Evolutionary conservation across 2,888 invertebrate genomes (phyloP).

Genomic region (Buathra laborator): DNA sequence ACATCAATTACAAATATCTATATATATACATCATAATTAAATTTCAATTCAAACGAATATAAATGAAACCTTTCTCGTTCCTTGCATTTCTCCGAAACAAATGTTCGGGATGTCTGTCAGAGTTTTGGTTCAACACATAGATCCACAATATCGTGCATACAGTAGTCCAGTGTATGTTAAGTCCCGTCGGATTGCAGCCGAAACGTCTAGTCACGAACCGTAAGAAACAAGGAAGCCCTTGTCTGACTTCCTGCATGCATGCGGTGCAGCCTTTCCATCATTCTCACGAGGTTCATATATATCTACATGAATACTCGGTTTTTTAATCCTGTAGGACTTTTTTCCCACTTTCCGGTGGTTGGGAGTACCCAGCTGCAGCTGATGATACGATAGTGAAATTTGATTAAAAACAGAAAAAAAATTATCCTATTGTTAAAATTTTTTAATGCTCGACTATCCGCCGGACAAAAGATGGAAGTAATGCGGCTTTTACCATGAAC

Average conservation of each 20-base stretch:
- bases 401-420: slow-evolving; percentile 14
- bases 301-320: slow-evolving; percentile 6
- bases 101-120: slow-evolving; percentile 11
- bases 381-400: slow-evolving; percentile 51
- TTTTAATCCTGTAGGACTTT: slow-evolving; percentile 35
- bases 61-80: background rate
- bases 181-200: slow-evolving; percentile 63
- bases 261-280: slow-evolving; percentile 52
- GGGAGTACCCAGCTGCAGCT: slow-evolving; percentile 42
- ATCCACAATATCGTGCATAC: background rate
- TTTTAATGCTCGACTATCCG: no score
- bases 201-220: slow-evolving; percentile 77
- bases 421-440: no score
- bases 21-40: background rate
- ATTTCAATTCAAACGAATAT: background rate
- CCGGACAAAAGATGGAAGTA: no score
- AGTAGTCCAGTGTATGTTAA: slow-evolving; percentile 2
- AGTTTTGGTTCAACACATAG: slow-evolving; percentile 6
- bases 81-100: slow-evolving; percentile 5
- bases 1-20: slow-evolving; percentile 3
- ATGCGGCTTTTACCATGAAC: no score
- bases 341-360: slow-evolving; percentile 10
- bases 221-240: slow-evolving; percentile 79
- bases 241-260: slow-evolving; percentile 68
- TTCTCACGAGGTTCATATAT: slow-evolving; percentile 54